phyloP scores from a whole-genome alignment of 2,888 invertebrate genomes.

The Pardosa pseudoannulata region DNA sequence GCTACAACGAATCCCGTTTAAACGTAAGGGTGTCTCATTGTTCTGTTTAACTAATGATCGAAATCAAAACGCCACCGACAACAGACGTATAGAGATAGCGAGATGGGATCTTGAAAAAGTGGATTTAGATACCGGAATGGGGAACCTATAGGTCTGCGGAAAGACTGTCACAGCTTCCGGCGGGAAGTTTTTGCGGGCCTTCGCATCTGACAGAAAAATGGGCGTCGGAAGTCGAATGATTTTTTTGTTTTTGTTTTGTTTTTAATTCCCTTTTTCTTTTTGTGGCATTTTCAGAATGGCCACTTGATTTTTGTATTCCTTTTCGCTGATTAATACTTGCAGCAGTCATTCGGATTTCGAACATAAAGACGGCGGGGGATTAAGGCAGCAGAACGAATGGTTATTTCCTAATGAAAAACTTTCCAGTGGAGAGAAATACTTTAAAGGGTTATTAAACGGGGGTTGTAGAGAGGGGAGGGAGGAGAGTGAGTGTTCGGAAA shows the following conservation, averaged over 20 bases:
- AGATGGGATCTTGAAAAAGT: not conserved
- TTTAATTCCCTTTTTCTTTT: constrained; percentile 14
- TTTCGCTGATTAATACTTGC: not conserved
- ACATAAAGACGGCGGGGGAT: not conserved
- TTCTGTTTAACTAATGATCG: constrained; percentile 4
- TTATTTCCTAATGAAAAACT: not conserved
- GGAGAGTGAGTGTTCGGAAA: too few species aligned
- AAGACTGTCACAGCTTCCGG: not conserved
- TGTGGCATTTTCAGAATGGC: not conserved
- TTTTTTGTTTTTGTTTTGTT: too few species aligned
- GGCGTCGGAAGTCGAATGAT: not conserved
- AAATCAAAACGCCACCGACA: not conserved
- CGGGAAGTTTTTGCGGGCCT: not conserved
- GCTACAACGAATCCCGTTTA: not conserved
- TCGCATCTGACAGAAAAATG: not conserved
- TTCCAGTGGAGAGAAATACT: not conserved
- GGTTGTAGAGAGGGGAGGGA: not conserved
- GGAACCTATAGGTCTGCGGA: not conserved
- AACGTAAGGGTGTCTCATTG: not conserved
- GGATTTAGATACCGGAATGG: not conserved
- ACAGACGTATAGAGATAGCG: not conserved
- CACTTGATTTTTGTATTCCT: constrained; percentile 3
- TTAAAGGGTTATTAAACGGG: not conserved
- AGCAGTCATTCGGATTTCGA: not conserved
- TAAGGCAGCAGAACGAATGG: not conserved